Evolutionary conservation across 1,140 invertebrate species (phyloP).

Genomic region (Conopomorpha cramerella): DNA sequence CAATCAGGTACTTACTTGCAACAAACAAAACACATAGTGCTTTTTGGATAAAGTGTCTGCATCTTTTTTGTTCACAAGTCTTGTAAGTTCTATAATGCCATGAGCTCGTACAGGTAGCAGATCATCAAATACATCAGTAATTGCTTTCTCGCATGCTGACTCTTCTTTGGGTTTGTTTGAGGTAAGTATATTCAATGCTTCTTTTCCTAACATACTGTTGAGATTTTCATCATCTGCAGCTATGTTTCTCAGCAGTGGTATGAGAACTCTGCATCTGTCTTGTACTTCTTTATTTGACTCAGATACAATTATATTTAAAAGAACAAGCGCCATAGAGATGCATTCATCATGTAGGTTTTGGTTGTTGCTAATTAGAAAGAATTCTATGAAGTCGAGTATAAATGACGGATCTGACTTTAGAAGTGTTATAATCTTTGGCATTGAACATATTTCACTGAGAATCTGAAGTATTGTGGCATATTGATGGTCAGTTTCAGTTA

Average conservation of each 20-base stretch:
- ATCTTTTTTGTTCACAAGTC: constrained; percentile 72
- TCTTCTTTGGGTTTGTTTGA: constrained; percentile 20
- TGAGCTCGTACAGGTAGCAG: constrained; percentile 80
- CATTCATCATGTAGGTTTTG: constrained; percentile 33
- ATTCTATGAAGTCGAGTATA: constrained; percentile 40
- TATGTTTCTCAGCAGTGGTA: constrained; percentile 26
- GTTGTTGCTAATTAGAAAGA: constrained; percentile 27
- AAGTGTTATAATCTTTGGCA: constrained; percentile 26
- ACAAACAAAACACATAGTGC: constrained; percentile 70
- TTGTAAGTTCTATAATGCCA: constrained; percentile 74
- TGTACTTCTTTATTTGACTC: constrained; percentile 21
- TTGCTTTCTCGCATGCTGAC: constrained; percentile 64
- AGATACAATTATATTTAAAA: constrained; percentile 47
- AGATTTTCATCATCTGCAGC: constrained; percentile 14
- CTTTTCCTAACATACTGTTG: constrained; percentile 30
- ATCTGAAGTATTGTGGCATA: constrained; percentile 30
- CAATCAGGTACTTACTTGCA: constrained; percentile 62
- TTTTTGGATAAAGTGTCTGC: constrained; percentile 66
- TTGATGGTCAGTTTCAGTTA: constrained; percentile 33
- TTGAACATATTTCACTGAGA: constrained; percentile 31
- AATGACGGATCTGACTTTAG: constrained; percentile 33
- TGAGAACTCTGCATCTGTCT: constrained; percentile 16
- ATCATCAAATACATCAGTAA: constrained; percentile 73
- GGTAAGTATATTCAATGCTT: constrained; percentile 25
- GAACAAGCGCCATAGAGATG: constrained; percentile 51